These are phyloP conservation scores for Anolis apletophallus DNA, from an alignment of 2,797 vertebrate genomes.

Conservation along the genomic window DNA sequence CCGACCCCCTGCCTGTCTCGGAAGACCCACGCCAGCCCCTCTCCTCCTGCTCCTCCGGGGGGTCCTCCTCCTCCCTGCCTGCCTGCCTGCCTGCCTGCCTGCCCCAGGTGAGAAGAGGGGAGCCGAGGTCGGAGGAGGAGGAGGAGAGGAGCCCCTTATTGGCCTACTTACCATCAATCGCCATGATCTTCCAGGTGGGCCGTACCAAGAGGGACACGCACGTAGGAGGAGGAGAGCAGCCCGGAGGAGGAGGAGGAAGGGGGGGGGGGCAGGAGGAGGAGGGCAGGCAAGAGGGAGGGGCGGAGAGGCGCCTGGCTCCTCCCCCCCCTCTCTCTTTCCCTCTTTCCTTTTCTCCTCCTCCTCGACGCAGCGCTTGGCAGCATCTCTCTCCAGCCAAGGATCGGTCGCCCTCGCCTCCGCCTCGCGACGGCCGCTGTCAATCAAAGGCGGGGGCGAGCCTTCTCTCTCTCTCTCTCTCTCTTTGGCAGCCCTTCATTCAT, in stretches of 20 bases:
- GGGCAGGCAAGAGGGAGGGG: neutral
- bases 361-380: neutral
- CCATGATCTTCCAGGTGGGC: constrained; percentile 92
- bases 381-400: neutral
- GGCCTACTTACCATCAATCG: constrained; percentile 96
- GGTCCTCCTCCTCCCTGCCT: neutral
- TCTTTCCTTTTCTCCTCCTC: neutral
- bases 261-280: neutral
- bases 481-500: neutral
- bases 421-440: neutral
- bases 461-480: too few relatives aligned
- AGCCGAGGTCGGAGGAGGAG: constrained; percentile 39
- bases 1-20: too few relatives aligned
- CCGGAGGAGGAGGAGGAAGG: constrained; percentile 5
- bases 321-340: constrained; percentile 24
- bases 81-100: constrained; percentile 26
- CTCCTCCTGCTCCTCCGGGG: too few relatives aligned
- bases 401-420: neutral
- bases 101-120: constrained; percentile 36
- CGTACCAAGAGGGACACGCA: constrained; percentile 79
- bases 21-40: neutral
- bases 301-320: constrained; percentile 34
- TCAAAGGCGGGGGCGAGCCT: neutral
- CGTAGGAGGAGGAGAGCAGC: constrained; percentile 25
- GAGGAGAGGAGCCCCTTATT: constrained; percentile 76